Base-by-base conservation (phyloP, 2,888 invertebrate species). In the Eucera pruinosa region DNA sequence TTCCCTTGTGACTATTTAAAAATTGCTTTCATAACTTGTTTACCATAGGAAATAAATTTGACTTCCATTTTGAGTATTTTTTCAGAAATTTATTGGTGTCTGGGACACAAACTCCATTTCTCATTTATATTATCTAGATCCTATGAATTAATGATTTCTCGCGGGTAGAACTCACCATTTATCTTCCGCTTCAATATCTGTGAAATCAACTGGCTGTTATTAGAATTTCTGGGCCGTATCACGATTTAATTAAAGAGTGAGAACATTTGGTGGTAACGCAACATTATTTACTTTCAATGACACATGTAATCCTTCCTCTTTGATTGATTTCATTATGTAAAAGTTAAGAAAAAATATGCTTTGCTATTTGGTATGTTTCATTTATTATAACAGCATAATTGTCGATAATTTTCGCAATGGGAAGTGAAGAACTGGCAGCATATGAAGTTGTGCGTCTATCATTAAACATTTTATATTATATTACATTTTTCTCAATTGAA, bases 171-270 rank as follows among this genome's bases (percentile, higher is more conserved):
- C 30, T 30, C 5, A 27, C 20, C 60, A 33, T 47, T 61, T 30
- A 15, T 33, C 27, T 41, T 30, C 20, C 30, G 39, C 15, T 71
- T 33, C 54, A 50, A 57, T 45, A 36, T 36, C 41, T 25, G 27
- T n/a, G 25, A 36, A 41, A 52, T 67, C 43, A n/a, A 45, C 18
- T 36, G 15, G 20, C 7, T 54, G n/a, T 60, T 72, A 52, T 72
- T 55, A 39, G 60, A 58, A 60, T 52, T 45, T 30, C 25, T 33
- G 15, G 20, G 11, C 30, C 47, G 33, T 64, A 65, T 54, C 25
- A 15, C 5, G 36, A 66, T 76, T 76, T 72, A 72, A 76, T 66
- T 66, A 76, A 76, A 76, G 18, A 41, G 36, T 13, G 11, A 23
- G 54, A 30, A 60, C 43, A 61, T 61, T 61, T 47, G 54, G 61